phyloP scores from a whole-genome alignment of 2,113 vertebrate species.

The Sphyrna mokarran region DNA sequence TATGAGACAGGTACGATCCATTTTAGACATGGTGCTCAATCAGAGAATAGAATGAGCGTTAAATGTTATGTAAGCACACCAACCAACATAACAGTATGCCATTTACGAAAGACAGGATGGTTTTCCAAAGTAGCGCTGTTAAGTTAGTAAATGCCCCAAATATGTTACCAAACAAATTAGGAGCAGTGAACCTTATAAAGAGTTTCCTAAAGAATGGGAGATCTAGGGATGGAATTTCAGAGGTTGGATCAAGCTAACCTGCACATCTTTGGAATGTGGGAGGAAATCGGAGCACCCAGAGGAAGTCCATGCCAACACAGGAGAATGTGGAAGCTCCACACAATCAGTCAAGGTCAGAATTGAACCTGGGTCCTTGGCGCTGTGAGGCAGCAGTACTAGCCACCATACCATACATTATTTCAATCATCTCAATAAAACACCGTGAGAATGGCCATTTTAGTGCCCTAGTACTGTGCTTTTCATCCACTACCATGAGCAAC shows the following conservation, averaged over 20 bases:
- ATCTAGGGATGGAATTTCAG: background rate
- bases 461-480: background rate
- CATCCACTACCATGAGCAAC: background rate
- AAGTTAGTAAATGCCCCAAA: background rate
- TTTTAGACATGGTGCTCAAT: background rate
- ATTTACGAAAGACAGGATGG: background rate
- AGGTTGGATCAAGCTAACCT: background rate
- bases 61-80: background rate
- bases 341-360: too few relatives aligned
- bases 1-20: conserved; percentile 84
- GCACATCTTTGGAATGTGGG: too few relatives aligned
- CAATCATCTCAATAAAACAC: background rate
- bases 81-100: background rate
- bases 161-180: background rate
- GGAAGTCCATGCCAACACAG: too few relatives aligned
- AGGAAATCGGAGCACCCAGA: too few relatives aligned
- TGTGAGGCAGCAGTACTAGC: too few relatives aligned
- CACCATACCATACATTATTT: background rate
- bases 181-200: background rate
- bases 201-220: background rate
- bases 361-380: too few relatives aligned
- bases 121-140: background rate
- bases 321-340: too few relatives aligned
- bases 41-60: background rate
- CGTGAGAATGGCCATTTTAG: background rate